Base-by-base conservation (phyloP, 2,113 vertebrate genomes). In the Amblyornis subalaris region DNA sequence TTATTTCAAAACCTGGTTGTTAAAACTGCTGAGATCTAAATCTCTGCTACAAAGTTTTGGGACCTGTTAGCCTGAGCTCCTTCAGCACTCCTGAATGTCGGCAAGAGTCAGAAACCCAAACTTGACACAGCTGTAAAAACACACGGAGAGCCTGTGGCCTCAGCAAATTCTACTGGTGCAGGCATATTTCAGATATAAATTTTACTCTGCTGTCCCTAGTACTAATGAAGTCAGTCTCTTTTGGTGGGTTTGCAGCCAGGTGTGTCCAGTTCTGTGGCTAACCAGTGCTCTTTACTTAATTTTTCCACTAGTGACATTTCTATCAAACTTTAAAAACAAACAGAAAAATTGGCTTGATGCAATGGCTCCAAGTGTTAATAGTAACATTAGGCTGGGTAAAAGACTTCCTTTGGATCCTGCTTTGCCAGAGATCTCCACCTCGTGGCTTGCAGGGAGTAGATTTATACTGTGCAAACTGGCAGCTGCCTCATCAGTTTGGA, bases 81-180 rank as follows among this genome's bases (percentile, higher is more conserved):
- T 98, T 97, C 97, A 96, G 95, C 88, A 94, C 96, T 98, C 95
- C 92, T 97, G 95, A 97, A 97, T 97, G 97, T 97, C 97, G 94
- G 96, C 97, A 97, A 97, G 96, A 98, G 97, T 97, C 93, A 96
- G 97, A 98, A 98, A 97, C 95, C 95, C 96, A 97, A 97, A 97
- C 97, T 97, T 97, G 97, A 98, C 96, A 93, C 98, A 98, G 98
- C 98, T 98, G 98, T 98, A 96, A 98, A 98, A 98, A 98, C 98
- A 98, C 91, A 97, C 50, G 23, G 92, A 90, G 90, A 95, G 97
- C 97, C 97, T 97, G 97, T 98, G 98, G 98, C 97, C 97, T 97
- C 97, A 96, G 97, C 95, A 90, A 93, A 96, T 97, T 98, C 96
- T 97, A 97, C 97, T 96, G 95, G 96, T 97, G 91, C 96, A 98